Conservation (phyloP, 2,797 vertebrate genomes). For the Alfaro cultratus region DNA sequence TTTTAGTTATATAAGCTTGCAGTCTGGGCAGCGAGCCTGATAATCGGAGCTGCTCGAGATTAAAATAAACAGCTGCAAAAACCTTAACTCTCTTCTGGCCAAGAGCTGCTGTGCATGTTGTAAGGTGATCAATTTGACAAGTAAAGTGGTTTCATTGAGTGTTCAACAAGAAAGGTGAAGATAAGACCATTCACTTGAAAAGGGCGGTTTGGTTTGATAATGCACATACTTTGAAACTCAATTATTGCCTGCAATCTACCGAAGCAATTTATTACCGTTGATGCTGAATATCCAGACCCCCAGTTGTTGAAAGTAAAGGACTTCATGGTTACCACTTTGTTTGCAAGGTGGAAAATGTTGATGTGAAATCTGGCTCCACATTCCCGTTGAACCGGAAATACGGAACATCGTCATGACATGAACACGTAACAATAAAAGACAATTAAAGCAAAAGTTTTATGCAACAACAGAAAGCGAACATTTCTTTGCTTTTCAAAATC, state of each 20-base stretch:
- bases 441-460: neutral
- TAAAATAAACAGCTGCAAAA: slow-evolving; percentile 51
- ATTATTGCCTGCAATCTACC: slow-evolving; percentile 25
- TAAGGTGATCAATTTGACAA: slow-evolving; percentile 29
- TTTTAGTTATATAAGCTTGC: slow-evolving; percentile 76
- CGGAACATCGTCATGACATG: slow-evolving; percentile 40
- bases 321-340: neutral
- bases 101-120: slow-evolving; percentile 18
- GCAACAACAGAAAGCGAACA: neutral
- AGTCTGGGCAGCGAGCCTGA: slow-evolving; percentile 81
- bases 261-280: slow-evolving; percentile 16
- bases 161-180: slow-evolving; percentile 41
- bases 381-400: neutral
- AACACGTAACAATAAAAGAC: slow-evolving; percentile 55
- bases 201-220: slow-evolving; percentile 50
- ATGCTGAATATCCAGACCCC: neutral
- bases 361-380: neutral
- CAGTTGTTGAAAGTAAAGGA: neutral
- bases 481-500: neutral
- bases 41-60: slow-evolving; percentile 74
- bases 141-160: slow-evolving; percentile 60
- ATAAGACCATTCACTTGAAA: slow-evolving; percentile 45
- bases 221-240: slow-evolving; percentile 27
- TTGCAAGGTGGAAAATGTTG: neutral
- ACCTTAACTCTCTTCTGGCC: slow-evolving; percentile 9